Conservation (phyloP, 1,140 invertebrate genomes). For the Planococcus citri region DNA sequence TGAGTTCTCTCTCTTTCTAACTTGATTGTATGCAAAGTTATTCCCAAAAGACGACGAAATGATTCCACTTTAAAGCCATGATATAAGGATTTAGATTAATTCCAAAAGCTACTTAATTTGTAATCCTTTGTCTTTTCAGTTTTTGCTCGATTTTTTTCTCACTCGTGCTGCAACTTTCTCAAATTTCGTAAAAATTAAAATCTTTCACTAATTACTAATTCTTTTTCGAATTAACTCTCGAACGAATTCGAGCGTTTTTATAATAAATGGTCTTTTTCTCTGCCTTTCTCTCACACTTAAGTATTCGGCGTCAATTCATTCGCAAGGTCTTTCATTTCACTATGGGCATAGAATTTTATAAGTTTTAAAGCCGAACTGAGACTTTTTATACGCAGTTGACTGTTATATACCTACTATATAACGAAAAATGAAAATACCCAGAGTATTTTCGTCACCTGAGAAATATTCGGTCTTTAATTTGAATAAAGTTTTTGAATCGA, state of each 20-base stretch:
- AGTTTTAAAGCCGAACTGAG: too few relatives aligned
- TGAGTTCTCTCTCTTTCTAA: conserved; percentile 2
- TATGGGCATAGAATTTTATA: not conserved
- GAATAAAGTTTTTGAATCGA: too few relatives aligned
- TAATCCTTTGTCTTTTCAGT: conserved; percentile 1
- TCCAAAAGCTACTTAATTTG: not conserved
- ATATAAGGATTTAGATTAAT: conserved; percentile 8
- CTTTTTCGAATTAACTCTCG: conserved; percentile 1
- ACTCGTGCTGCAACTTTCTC: not conserved
- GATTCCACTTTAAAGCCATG: conserved; percentile 2
- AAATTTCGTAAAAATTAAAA: conserved; percentile 3
- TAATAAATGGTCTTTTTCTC: not conserved
- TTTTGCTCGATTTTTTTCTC: not conserved
- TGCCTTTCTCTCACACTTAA: too few relatives aligned
- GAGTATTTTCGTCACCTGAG: too few relatives aligned
- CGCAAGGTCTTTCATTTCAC: not conserved
- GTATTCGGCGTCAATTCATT: not conserved
- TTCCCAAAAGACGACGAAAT: conserved; percentile 1
- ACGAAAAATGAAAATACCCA: too few relatives aligned
- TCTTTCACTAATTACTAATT: not conserved
- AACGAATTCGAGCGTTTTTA: not conserved
- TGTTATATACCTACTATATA: too few relatives aligned
- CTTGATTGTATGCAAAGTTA: conserved; percentile 7
- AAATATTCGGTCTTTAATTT: too few relatives aligned
- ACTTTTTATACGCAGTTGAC: too few relatives aligned